Conservation (phyloP, 1,140 invertebrate species). For the Panagrolaimus sp. region DNA sequence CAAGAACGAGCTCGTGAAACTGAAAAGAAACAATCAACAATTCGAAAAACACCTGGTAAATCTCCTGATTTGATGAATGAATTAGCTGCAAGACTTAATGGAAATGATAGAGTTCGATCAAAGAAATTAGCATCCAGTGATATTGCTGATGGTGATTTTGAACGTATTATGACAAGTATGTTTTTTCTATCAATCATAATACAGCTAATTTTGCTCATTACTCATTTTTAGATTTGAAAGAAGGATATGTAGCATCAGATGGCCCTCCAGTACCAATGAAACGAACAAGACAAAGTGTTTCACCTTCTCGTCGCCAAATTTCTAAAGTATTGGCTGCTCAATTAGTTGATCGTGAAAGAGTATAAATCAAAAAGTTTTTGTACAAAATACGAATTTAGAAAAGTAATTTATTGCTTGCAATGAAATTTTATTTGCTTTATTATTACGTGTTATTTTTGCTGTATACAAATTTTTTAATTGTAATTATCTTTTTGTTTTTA, state of each 20-base stretch:
- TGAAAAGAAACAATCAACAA: neutral
- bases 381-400: too few relatives aligned
- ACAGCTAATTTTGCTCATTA: neutral
- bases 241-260: constrained; percentile 12
- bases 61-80: constrained; percentile 1
- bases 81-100: neutral
- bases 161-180: constrained; percentile 19
- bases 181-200: neutral
- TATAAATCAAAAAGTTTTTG: neutral
- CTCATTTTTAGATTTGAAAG: constrained; percentile 14
- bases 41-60: too few relatives aligned
- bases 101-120: neutral
- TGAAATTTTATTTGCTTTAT: too few relatives aligned
- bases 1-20: constrained; percentile 1
- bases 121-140: constrained; percentile 16
- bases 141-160: constrained; percentile 23
- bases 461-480: too few relatives aligned
- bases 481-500: too few relatives aligned
- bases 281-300: neutral
- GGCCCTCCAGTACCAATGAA: constrained; percentile 5
- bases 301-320: constrained; percentile 1
- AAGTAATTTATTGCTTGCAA: too few relatives aligned
- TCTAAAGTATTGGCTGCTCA: neutral
- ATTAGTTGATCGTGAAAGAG: constrained; percentile 9
- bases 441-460: too few relatives aligned